Evolutionary conservation across 2,113 vertebrate genomes (phyloP).

Genomic region (Dunckerocampus dactyliophorus): DNA sequence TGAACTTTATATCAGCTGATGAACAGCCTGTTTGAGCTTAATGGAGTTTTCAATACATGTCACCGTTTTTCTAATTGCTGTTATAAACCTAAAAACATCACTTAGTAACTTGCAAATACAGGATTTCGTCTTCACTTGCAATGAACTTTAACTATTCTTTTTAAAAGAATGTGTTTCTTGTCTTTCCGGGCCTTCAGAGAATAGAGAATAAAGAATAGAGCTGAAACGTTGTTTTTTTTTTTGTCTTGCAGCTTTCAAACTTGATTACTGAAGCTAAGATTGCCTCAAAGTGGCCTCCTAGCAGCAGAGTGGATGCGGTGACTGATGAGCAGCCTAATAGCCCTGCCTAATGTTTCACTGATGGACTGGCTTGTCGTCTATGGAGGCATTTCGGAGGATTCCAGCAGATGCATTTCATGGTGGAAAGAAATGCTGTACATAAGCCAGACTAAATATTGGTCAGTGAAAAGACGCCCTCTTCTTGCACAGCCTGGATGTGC

Average conservation of each 20-base stretch:
- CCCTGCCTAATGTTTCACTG: conserved; percentile 60
- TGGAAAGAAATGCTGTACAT: not conserved
- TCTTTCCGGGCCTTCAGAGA: too few species aligned
- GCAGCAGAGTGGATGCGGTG: conserved; percentile 48
- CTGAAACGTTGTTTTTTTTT: too few species aligned
- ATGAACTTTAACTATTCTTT: too few species aligned
- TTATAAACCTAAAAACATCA: too few species aligned
- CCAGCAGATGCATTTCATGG: conserved; percentile 48
- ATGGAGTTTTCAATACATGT: too few species aligned
- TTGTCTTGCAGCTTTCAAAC: conserved; percentile 40
- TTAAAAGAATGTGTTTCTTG: too few species aligned
- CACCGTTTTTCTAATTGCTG: too few species aligned
- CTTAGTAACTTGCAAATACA: too few species aligned
- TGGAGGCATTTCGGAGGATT: conserved; percentile 57
- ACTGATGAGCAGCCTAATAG: conserved; percentile 56
- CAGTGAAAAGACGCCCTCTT: conserved; percentile 80
- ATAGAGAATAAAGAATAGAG: too few species aligned
- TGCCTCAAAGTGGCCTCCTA: conserved; percentile 48
- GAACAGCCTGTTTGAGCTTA: too few species aligned
- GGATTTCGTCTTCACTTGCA: too few species aligned
- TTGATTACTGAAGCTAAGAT: conserved; percentile 39
- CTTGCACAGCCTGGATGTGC: conserved; percentile 76
- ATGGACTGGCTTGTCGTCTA: conserved; percentile 52
- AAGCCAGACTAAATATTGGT: conserved; percentile 21
- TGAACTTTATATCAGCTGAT: too few species aligned